A percentile compares a stretch with the other conserved stretches of the same genome.
These are phyloP conservation scores for Florisuga fusca DNA, from an alignment of 2,797 vertebrate species.

Conservation along the genomic window DNA sequence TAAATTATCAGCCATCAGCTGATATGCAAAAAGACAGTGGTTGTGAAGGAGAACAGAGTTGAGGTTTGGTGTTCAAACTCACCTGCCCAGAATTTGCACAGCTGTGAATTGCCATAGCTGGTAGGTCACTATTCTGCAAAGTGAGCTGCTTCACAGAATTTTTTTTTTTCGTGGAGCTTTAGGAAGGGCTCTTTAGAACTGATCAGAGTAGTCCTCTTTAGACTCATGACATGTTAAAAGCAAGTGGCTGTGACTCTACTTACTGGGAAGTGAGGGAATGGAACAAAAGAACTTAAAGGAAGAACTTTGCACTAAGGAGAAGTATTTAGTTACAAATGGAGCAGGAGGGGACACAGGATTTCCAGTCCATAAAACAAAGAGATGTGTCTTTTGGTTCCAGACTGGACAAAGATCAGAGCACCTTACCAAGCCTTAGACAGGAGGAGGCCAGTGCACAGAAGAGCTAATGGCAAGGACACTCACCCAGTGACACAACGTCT, in stretches of 20 bases:
- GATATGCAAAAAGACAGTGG: not conserved
- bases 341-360: not conserved
- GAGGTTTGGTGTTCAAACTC: not conserved
- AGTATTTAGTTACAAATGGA: not conserved
- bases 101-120: not conserved
- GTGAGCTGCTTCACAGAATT: not conserved
- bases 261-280: not conserved
- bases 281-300: not conserved
- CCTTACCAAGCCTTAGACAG: not conserved
- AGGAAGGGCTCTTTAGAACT: not conserved
- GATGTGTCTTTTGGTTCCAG: not conserved
- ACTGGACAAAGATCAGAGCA: not conserved
- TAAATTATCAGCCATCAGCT: not conserved
- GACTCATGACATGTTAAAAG: not conserved
- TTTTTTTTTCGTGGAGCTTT: not conserved
- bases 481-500: fast-evolving
- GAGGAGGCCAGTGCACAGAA: not conserved
- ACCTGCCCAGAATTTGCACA: not conserved
- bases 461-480: not conserved
- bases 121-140: not conserved
- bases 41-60: not conserved
- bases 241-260: not conserved
- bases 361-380: not conserved
- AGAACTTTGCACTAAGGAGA: not conserved
- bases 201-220: not conserved